Evolutionary conservation across 2,113 vertebrate species (phyloP).

Genomic region (Phoxinus phoxinus): DNA sequence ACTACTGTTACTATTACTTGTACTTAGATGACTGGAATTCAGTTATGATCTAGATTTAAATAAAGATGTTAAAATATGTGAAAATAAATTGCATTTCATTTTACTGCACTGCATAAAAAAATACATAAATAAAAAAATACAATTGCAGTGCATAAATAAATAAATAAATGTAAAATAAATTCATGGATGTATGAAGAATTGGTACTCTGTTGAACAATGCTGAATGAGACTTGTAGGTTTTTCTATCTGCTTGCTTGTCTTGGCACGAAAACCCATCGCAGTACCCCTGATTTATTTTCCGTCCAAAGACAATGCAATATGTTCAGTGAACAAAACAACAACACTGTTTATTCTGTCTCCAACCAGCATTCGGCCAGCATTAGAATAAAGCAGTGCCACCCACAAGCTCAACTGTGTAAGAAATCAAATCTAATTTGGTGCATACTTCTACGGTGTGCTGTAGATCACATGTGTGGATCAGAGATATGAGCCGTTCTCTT

Average conservation of each 20-base stretch:
- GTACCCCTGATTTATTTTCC: background rate
- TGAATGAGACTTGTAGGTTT: background rate
- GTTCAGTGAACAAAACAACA: conserved; percentile 20
- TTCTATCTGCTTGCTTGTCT: background rate
- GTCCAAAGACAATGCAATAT: conserved; percentile 20
- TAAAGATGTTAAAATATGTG: background rate
- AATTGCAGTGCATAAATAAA: too few species aligned
- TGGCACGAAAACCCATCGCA: background rate
- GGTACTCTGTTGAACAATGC: background rate
- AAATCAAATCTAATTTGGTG: conserved; percentile 5
- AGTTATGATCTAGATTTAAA: background rate
- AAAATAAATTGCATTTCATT: too few species aligned
- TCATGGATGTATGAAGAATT: too few species aligned
- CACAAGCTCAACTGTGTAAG: background rate
- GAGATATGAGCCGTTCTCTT: conserved; percentile 28
- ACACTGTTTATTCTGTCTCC: conserved; percentile 10
- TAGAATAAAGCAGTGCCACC: conserved; percentile 22
- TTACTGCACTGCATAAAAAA: too few species aligned
- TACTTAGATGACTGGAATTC: background rate
- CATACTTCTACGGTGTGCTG: background rate
- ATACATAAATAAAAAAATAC: too few species aligned
- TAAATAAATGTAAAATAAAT: too few species aligned
- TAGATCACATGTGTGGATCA: conserved; percentile 22
- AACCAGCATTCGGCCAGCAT: conserved; percentile 6
- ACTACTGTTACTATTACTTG: too few species aligned